Conservation (phyloP, 2,113 vertebrate species). For the Pseudolaguvia tuberculata region DNA sequence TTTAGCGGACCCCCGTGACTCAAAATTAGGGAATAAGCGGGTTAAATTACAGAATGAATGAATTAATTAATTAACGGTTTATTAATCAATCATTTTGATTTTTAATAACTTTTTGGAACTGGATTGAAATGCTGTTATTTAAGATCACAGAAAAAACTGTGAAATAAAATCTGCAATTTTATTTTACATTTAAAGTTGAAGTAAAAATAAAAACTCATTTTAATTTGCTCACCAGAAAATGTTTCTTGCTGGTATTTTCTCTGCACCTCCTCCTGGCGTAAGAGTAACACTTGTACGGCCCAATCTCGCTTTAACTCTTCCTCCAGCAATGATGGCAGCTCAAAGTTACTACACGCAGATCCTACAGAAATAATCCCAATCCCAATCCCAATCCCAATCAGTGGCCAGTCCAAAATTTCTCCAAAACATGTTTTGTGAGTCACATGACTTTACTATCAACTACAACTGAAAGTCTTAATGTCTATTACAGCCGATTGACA, state of each 20-base stretch:
- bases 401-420: background rate
- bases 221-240: conserved; percentile 63
- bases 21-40: too few relatives aligned
- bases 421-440: background rate
- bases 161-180: too few relatives aligned
- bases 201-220: too few relatives aligned
- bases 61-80: too few relatives aligned
- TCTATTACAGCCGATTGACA: too few relatives aligned
- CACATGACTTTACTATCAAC: background rate
- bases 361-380: conserved; percentile 25
- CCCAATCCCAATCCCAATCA: background rate
- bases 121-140: too few relatives aligned
- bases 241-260: conserved; percentile 48
- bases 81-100: too few relatives aligned
- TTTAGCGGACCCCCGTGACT: too few relatives aligned
- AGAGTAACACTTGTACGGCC: conserved; percentile 47
- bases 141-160: too few relatives aligned
- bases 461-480: background rate
- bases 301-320: conserved; percentile 58
- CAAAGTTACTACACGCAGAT: conserved; percentile 44
- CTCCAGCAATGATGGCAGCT: conserved; percentile 57
- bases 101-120: too few relatives aligned
- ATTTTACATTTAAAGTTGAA: too few relatives aligned
- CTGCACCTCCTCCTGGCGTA: conserved; percentile 57
- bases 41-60: too few relatives aligned